Conservation (phyloP, 2,888 invertebrate genomes). For the Nemotelus nigrinus region DNA sequence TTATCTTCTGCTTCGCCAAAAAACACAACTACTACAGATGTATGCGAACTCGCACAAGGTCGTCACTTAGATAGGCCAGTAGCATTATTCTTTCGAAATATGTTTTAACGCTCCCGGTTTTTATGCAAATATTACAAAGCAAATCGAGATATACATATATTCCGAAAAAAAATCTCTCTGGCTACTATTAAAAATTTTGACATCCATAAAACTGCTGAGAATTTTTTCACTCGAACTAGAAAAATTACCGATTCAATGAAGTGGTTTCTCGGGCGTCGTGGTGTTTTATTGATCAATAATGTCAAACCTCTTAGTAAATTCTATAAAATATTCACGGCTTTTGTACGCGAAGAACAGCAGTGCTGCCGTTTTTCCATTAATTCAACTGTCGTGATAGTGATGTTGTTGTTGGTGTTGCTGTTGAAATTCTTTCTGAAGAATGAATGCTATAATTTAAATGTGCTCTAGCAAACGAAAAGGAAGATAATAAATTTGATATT, state of each 20-base stretch:
- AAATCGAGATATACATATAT: background rate
- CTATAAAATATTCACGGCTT: conserved; percentile 20
- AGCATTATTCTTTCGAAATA: conserved; percentile 14
- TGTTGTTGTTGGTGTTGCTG: too few relatives aligned
- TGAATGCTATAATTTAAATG: too few relatives aligned
- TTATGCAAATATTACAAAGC: conserved; percentile 33
- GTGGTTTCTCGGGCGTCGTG: conserved; percentile 32
- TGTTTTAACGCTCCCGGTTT: conserved; percentile 33
- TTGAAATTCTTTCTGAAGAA: too few relatives aligned
- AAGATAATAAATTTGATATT: too few relatives aligned
- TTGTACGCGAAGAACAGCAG: too few relatives aligned
- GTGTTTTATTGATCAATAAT: conserved; percentile 42
- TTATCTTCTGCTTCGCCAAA: background rate
- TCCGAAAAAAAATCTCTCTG: conserved; percentile 6
- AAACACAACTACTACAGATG: background rate
- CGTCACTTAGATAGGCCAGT: background rate
- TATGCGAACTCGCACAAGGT: background rate
- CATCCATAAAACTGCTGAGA: conserved; percentile 22
- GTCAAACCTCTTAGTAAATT: conserved; percentile 20
- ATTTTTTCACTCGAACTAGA: background rate
- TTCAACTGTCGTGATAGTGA: too few relatives aligned
- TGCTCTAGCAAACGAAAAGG: too few relatives aligned
- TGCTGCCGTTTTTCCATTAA: too few relatives aligned
- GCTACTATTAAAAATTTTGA: conserved; percentile 33
- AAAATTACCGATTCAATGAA: conserved; percentile 27